Evolutionary conservation across 2,888 invertebrate genomes (phyloP), one percentile per base, ranked within the genome.

Genomic region (Mallateleia sp.): DNA sequence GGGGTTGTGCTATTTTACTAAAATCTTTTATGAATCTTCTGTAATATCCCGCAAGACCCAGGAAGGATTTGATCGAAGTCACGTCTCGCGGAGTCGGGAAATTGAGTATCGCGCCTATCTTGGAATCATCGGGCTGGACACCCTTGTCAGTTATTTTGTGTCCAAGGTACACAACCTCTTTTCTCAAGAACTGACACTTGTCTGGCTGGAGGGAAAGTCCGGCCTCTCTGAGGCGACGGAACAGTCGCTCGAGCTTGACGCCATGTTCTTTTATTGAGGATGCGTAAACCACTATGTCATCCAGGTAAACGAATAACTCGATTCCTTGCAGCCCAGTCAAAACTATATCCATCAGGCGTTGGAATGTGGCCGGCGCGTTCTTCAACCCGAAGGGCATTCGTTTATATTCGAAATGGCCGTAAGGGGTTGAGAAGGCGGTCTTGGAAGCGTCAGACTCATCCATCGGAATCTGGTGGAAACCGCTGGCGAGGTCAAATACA

Each of bases 91-190:
- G 75, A 2, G 8, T 24, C 24, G 64, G 52, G 5, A 24, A 77
- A 20, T 64, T 54, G n/a, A 18, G 20, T 1, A 64, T 20, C 9
- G 64, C 64, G 18, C 24, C 15, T 4, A 64, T 54, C n/a, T 64
- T 64, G 7, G 9, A 11, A 5, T 52, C 28, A 15, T 77, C 75
- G 5, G 75, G 75, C 67, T 78, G 75, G 0, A 93, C 89, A 9
- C 93, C 93, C 1, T 92, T 62, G 24, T 90, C 89, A 3, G 90
- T 89, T n/a, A 91, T 91, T 25, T 89, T 56, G 72, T 91, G 92
- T 11, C 91, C 92, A 69, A 91, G 74, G 58, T 91, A 93, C 45
- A 34, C 83, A 1, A 91, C 89, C 88, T 91, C 92, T 67, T 88
- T 88, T 14, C 89, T 67, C 32, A 91, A 75, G 74, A 94, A 94